A percentile compares a stretch with the other conserved stretches of the same genome.
Evolutionary conservation across 2,113 vertebrate species (phyloP).

Genomic region (Anser cygnoides): DNA sequence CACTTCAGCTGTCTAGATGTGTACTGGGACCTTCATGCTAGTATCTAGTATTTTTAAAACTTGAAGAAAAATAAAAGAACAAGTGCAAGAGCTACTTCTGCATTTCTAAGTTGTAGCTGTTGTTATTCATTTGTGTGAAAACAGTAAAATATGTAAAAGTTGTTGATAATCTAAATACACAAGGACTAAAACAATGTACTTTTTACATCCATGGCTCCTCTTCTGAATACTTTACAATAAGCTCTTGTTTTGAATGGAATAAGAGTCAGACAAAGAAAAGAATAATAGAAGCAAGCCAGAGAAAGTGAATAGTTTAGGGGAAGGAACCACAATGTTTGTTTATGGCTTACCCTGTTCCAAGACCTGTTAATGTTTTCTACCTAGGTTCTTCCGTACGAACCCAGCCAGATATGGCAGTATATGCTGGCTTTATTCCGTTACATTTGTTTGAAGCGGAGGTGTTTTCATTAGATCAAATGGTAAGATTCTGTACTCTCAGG

Average conservation of each 20-base stretch:
- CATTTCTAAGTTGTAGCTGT: background rate
- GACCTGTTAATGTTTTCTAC: constrained; percentile 10
- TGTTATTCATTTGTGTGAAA: background rate
- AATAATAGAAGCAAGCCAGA: background rate
- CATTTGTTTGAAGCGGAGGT: constrained; percentile 79
- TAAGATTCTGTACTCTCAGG: constrained; percentile 66
- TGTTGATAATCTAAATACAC: background rate
- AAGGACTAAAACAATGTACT: background rate
- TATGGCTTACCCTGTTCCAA: background rate
- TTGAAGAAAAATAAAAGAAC: background rate
- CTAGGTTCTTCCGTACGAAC: constrained; percentile 52
- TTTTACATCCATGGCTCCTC: background rate
- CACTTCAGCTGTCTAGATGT: background rate
- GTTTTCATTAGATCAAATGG: constrained; percentile 81
- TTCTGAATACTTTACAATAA: background rate
- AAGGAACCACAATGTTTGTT: background rate
- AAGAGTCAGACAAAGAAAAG: background rate
- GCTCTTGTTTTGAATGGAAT: background rate
- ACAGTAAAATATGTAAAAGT: background rate
- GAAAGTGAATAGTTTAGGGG: background rate
- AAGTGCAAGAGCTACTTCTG: background rate
- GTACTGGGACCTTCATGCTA: background rate
- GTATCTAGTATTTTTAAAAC: background rate
- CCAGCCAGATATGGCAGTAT: constrained; percentile 77
- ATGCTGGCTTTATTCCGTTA: constrained; percentile 81